Percentiles rank a stretch among this genome's conserved stretches.
Evolutionary conservation across 2,888 invertebrate species (phyloP).

Genomic region (Nasonovia ribisnigri): DNA sequence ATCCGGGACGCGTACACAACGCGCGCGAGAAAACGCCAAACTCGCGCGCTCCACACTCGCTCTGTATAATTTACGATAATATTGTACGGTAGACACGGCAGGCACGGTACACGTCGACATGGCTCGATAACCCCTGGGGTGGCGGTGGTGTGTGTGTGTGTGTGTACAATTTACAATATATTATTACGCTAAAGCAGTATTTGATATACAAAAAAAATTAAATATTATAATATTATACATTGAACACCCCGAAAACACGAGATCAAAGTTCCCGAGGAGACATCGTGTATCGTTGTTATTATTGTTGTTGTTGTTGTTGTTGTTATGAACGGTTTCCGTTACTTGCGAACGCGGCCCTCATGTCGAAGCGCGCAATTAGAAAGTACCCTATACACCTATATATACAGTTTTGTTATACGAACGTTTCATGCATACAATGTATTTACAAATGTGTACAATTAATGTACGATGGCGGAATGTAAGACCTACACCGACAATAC

Average conservation of each 20-base stretch:
- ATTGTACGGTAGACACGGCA: not conserved
- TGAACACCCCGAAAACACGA: not conserved
- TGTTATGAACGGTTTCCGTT: not conserved
- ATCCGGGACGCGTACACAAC: constrained; percentile 46
- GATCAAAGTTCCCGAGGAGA: not conserved
- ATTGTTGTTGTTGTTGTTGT: not conserved
- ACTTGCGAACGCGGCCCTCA: not conserved
- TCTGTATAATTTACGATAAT: constrained; percentile 18
- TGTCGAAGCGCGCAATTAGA: not conserved
- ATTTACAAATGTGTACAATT: not conserved
- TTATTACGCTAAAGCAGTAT: not conserved
- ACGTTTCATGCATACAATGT: not conserved
- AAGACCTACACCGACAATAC: not conserved
- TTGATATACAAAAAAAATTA: too few relatives aligned
- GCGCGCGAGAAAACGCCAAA: constrained; percentile 13
- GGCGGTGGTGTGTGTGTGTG: not conserved
- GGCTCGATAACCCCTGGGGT: constrained; percentile 44
- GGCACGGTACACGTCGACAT: not conserved
- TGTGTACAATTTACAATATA: not conserved
- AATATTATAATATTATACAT: not conserved
- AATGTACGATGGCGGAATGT: constrained; percentile 14
- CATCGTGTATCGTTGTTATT: not conserved
- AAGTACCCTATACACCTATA: not conserved
- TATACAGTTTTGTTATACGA: not conserved
- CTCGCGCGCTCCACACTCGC: not conserved